Evolutionary conservation across 2,888 invertebrate species (phyloP).

Genomic region (Ormyrus nitidulus): DNA sequence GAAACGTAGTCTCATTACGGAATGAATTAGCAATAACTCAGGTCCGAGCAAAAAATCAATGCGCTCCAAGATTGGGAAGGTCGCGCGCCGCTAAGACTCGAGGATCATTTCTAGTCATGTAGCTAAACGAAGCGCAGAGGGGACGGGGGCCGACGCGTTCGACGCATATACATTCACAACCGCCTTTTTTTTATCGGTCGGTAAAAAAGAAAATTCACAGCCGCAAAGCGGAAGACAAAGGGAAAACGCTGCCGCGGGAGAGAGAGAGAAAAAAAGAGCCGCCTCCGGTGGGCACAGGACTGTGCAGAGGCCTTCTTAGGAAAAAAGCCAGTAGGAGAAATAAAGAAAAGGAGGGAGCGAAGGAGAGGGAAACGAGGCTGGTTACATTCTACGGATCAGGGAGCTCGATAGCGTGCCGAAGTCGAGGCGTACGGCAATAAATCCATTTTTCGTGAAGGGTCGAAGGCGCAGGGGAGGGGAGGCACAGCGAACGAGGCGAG

Average conservation of each 20-base stretch:
- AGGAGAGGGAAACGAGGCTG: constrained; percentile 52
- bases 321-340: constrained; percentile 18
- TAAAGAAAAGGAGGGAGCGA: constrained; percentile 34
- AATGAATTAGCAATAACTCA: neutral
- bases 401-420: constrained; percentile 76
- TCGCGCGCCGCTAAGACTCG: too few relatives aligned
- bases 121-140: too few relatives aligned
- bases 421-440: constrained; percentile 76
- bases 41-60: too few relatives aligned
- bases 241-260: neutral
- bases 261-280: constrained; percentile 29
- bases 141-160: too few relatives aligned
- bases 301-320: neutral
- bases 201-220: constrained; percentile 2
- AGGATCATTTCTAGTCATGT: too few relatives aligned
- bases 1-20: too few relatives aligned
- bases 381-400: constrained; percentile 72
- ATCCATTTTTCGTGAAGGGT: constrained; percentile 76
- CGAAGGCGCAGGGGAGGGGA: constrained; percentile 62
- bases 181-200: too few relatives aligned
- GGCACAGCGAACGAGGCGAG: constrained; percentile 64
- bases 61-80: too few relatives aligned
- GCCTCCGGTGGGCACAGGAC: constrained; percentile 21
- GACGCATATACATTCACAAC: too few relatives aligned
- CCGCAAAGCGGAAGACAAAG: neutral